These are phyloP conservation scores for Maniola hyperantus DNA, from an alignment of 2,888 invertebrate genomes.

Conservation along the genomic window DNA sequence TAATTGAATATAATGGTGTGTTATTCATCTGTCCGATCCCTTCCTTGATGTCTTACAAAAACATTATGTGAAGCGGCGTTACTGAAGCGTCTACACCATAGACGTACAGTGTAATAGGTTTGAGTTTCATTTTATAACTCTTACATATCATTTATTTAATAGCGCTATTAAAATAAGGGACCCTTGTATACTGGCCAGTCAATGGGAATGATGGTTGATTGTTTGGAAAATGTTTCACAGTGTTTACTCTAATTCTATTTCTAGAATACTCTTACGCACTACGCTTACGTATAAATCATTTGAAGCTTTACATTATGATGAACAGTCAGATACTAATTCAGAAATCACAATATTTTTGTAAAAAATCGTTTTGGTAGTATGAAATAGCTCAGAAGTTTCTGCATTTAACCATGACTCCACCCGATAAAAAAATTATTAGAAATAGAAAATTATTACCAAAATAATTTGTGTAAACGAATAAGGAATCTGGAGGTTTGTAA, in stretches of 20 bases:
- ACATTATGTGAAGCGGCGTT: slow-evolving; percentile 55
- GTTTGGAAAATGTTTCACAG: slow-evolving; percentile 44
- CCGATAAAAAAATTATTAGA: neutral
- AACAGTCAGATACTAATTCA: neutral
- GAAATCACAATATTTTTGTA: slow-evolving; percentile 12
- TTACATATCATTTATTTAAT: slow-evolving; percentile 68
- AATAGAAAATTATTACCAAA: neutral
- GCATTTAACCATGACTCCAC: neutral
- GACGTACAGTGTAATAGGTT: slow-evolving; percentile 43
- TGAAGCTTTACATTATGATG: slow-evolving; percentile 9
- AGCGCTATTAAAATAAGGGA: slow-evolving; percentile 56
- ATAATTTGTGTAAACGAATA: neutral
- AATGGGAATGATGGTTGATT: slow-evolving; percentile 41
- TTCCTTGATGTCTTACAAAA: slow-evolving; percentile 65
- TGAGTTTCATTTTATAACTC: slow-evolving; percentile 60
- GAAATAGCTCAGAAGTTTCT: neutral
- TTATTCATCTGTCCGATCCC: slow-evolving; percentile 69
- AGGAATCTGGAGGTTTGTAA: neutral
- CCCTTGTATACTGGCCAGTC: slow-evolving; percentile 46
- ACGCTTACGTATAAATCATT: slow-evolving; percentile 30
- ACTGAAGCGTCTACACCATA: slow-evolving; percentile 41
- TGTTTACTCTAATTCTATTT: slow-evolving; percentile 47
- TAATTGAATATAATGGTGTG: slow-evolving; percentile 80
- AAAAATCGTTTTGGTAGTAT: neutral
- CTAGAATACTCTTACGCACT: slow-evolving; percentile 36